These are phyloP conservation scores for Percopsis transmontana DNA, from an alignment of 2,113 vertebrate genomes.

Conservation along the genomic window DNA sequence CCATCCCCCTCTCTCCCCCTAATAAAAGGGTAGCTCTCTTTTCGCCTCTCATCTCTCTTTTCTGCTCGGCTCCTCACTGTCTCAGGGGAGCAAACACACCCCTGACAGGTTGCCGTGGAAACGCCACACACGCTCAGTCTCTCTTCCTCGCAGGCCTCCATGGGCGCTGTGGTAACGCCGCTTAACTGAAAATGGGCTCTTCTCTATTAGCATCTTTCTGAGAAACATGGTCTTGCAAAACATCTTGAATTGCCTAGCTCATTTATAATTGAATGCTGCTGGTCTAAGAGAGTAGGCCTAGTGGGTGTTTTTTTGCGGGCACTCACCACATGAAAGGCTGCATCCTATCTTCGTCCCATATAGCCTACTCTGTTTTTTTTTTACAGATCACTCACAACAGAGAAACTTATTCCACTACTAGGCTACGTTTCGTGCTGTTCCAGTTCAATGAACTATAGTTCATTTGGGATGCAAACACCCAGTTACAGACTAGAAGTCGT, in stretches of 20 bases:
- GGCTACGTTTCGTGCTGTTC: too few species aligned
- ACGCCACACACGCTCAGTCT: constrained; percentile 50
- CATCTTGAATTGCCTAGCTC: constrained; percentile 29
- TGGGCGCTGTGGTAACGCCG: constrained; percentile 1
- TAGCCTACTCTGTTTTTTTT: too few species aligned
- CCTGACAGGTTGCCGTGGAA: constrained; percentile 74
- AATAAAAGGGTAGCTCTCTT: constrained; percentile 68
- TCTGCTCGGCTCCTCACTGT: constrained; percentile 44
- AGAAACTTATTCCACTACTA: too few species aligned
- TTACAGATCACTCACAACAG: too few species aligned
- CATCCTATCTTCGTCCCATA: constrained; percentile 12
- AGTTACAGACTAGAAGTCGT: too few species aligned
- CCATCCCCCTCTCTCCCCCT: constrained; percentile 47
- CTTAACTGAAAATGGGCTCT: constrained; percentile 15
- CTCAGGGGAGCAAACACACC: constrained; percentile 75
- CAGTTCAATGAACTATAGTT: too few species aligned
- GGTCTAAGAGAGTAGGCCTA: too few species aligned
- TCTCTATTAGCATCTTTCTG: constrained; percentile 63
- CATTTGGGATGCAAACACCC: too few species aligned
- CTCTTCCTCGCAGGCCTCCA: constrained; percentile 1
- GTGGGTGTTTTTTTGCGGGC: constrained; percentile 17
- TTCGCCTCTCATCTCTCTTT: constrained; percentile 50
- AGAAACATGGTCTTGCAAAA: constrained; percentile 14
- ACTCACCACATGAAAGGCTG: constrained; percentile 48
- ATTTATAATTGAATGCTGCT: constrained; percentile 69